Base-by-base conservation (phyloP, 2,113 vertebrate genomes). In the Siphamia tubifer region DNA sequence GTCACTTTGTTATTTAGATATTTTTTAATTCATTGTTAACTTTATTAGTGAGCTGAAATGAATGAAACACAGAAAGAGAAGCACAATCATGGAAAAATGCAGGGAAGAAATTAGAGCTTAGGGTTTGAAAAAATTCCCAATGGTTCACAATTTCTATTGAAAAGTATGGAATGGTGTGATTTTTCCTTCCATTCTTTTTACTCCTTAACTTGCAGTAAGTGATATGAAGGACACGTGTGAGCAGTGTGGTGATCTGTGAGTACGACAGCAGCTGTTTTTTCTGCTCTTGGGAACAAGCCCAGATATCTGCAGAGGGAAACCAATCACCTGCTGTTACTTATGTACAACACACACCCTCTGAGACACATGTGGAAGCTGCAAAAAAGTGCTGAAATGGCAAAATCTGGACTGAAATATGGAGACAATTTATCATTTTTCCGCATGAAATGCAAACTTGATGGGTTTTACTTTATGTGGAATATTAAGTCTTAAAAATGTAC, bases 251-350 rank as follows among this genome's bases (percentile, higher is more conserved):
- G 54, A 25, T 24, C 32, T 25, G 54, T 44, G 47, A 64, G 51
- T 52, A 68, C 53, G 56, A 48, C 51, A 79, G 53, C 89, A 89
- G 88, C 84, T 91, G 87, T 89, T 79, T 4, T 31, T 62, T 70
- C 52, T 49, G 45, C 79, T 77, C 67, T 23, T 36, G 66, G 67
- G 48, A 44, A 53, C 13, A 2, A 20, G 61, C 45, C 72, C 60
- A 43, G 21, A 52, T 21, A 25, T 77, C 60, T 64, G 68, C 55
- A 61, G 58, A 38, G 52, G 13, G 10, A 11, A 3, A 15, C 12
- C n/a, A 28, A 38, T 54, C 62, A 69, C 68, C 32, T 68, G 21
- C 38, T 75, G 42, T 42, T 16, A 66, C 52, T 60, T 58, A 25
- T n/a, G 13, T 15, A 67, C 69, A 32, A 9, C 54, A 60, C 57